Base-by-base conservation (phyloP, 1,140 invertebrate species). In the Aphelinus certus region DNA sequence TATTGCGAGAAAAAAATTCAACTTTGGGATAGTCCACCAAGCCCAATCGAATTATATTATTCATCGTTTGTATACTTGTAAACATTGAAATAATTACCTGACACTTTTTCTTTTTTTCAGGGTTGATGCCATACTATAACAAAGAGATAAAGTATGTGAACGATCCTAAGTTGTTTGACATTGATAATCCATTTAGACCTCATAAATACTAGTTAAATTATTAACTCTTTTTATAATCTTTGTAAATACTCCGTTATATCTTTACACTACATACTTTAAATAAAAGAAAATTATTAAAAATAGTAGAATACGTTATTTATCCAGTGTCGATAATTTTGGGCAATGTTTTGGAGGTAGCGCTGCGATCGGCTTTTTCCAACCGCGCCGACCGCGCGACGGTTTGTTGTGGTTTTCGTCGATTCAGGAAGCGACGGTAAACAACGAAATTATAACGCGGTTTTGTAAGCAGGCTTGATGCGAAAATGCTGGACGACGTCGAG, bases 91-190 rank as follows among this genome's bases (percentile, higher is more conserved):
- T 26, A 26, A 26, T 63, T 10, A 63, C 48, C 48, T 63, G 45
- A 66, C 3, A 66, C 10, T 53, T 65, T 51, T 10, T 49, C 77
- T 57, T 7, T 56, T 72, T 78, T 78, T 55, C 60, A 78, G 77
- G 75, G 60, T 91, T 92, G 47, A 95, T 97, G 94, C 90, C 93
- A 0, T 89, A 88, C 62, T 92, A 93, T 82, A 88, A 92, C 55
- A 97, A 96, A 84, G 91, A 94, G 73, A 88, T 92, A 46, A 87
- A 89, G 63, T 97, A 93, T 81, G 80, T 95, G 1, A 91, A 93
- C 73, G 95, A 97, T 88, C 95, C 95, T 10, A 93, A 94, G 82
- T 83, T 97, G 5, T 96, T 95, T 86, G 92, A 97, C 85, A 92
- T 94, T 0, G 93, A 95, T 78, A 91, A 91, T 75, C 95, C 95